Evolutionary conservation across 2,113 vertebrate genomes (phyloP).

Genomic region (Oncorhynchus kisutch): DNA sequence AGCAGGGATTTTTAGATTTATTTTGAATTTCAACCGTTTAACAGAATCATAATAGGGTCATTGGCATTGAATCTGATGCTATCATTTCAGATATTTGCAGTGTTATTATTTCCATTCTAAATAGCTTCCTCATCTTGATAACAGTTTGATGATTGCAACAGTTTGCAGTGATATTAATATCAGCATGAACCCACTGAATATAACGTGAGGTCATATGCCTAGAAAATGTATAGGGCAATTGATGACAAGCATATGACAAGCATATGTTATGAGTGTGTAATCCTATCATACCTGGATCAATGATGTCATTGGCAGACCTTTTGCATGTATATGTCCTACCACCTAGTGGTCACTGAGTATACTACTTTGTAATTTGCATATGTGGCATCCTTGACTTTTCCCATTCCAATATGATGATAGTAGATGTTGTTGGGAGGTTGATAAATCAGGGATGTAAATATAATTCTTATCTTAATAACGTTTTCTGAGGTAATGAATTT

Average conservation of each 20-base stretch:
- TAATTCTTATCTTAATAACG: not conserved
- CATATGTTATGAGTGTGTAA: not conserved
- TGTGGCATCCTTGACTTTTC: not conserved
- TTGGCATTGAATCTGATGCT: not conserved
- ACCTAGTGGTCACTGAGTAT: slow-evolving; percentile 61
- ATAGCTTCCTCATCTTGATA: too few species aligned
- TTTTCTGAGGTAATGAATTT: not conserved
- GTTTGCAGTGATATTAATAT: too few species aligned
- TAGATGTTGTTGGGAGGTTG: not conserved
- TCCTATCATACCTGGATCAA: not conserved
- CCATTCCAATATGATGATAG: not conserved
- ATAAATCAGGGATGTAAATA: not conserved
- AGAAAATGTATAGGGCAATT: too few species aligned
- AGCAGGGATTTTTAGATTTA: too few species aligned
- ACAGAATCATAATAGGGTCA: not conserved
- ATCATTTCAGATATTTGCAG: not conserved
- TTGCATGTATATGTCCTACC: slow-evolving; percentile 55
- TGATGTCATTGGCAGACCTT: slow-evolving; percentile 1
- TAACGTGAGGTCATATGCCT: too few species aligned
- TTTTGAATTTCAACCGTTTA: not conserved
- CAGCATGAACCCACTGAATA: too few species aligned
- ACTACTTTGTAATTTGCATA: not conserved
- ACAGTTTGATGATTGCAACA: too few species aligned
- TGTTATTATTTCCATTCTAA: not conserved
- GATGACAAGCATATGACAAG: too few species aligned